phyloP scores from a whole-genome alignment of 2,888 invertebrate genomes.

The Coecobrya sp. region DNA sequence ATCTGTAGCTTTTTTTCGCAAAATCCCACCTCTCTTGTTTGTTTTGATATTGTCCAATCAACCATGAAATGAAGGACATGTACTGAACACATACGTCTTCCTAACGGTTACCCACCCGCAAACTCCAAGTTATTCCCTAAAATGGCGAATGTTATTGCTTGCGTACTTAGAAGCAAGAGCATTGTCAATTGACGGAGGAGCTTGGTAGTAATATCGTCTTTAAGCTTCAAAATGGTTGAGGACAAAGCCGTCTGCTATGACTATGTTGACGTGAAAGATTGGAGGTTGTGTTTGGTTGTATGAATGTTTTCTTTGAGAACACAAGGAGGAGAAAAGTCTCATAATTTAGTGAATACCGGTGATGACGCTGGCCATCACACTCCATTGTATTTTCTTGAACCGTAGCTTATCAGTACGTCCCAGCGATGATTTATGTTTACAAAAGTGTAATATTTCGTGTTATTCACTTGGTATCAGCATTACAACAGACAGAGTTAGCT shows the following conservation, averaged over 20 bases:
- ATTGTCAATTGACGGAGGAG: neutral
- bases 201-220: neutral
- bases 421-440: conserved; percentile 52
- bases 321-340: neutral
- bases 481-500: neutral
- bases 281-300: too few species aligned
- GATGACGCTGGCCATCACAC: neutral
- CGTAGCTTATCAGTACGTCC: conserved; percentile 37
- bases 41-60: conserved; percentile 45
- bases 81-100: neutral
- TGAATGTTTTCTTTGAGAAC: neutral
- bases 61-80: conserved; percentile 21
- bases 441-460: conserved; percentile 16
- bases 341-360: neutral
- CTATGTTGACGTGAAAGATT: neutral
- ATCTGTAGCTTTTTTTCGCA: neutral
- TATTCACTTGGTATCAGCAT: conserved; percentile 32
- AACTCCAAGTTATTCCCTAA: neutral
- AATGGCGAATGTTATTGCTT: neutral
- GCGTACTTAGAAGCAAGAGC: too few species aligned
- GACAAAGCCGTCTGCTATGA: neutral
- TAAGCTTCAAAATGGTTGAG: neutral
- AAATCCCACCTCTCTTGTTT: neutral
- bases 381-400: neutral
- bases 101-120: neutral